Conservation (phyloP, 2,113 vertebrate species). For the Apodemus speciosus region DNA sequence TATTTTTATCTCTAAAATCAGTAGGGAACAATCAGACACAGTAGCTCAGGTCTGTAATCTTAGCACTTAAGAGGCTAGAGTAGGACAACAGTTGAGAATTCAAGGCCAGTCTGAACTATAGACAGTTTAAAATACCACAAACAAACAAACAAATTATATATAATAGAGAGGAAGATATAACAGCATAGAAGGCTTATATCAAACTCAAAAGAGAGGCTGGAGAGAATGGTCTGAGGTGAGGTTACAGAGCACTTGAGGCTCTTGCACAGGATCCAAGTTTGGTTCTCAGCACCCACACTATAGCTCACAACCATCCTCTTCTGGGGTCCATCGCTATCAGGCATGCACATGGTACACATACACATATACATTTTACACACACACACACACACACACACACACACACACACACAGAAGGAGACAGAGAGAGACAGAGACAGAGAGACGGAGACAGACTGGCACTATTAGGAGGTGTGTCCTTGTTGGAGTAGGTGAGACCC, state of each 20-base stretch:
- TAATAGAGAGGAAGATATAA: background rate
- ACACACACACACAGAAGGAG: background rate
- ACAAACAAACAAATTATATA: background rate
- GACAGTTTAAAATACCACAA: background rate
- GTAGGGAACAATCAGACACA: background rate
- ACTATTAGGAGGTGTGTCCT: background rate
- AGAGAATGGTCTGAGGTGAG: background rate
- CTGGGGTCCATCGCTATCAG: background rate
- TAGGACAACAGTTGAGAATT: background rate
- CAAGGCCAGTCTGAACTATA: background rate
- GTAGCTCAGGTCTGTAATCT: background rate
- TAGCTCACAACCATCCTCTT: background rate
- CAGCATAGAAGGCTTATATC: background rate
- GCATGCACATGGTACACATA: background rate
- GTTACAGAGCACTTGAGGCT: background rate
- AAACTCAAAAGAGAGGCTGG: background rate
- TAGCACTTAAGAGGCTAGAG: background rate
- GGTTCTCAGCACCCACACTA: background rate
- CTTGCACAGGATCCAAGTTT: background rate
- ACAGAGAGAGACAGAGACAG: no score
- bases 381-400: background rate
- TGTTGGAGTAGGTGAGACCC: background rate
- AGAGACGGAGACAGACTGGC: background rate
- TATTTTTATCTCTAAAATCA: background rate
- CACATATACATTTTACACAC: background rate